These are phyloP conservation scores for Epinephelus fuscoguttatus DNA, from an alignment of 2,113 vertebrate genomes.

Conservation along the genomic window DNA sequence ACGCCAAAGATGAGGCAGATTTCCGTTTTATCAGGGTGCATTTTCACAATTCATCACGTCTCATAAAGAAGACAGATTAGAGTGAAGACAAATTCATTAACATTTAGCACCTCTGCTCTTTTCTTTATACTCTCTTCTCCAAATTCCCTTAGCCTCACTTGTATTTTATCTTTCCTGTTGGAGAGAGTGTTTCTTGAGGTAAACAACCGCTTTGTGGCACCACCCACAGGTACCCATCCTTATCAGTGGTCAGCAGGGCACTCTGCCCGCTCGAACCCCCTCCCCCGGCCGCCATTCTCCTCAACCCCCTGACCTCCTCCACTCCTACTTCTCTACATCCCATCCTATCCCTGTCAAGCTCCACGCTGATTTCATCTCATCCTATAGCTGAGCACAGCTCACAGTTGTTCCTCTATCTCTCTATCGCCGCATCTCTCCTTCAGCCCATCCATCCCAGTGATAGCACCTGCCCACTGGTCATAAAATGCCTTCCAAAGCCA, in stretches of 20 bases:
- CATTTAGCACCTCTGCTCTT: neutral
- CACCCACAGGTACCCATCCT: slow-evolving; percentile 53
- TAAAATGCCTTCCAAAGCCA: slow-evolving; percentile 49
- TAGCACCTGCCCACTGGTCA: slow-evolving; percentile 53
- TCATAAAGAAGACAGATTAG: neutral
- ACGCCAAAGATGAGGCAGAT: neutral
- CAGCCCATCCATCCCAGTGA: slow-evolving; percentile 53
- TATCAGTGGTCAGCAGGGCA: slow-evolving; percentile 59
- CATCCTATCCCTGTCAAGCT: slow-evolving; percentile 48
- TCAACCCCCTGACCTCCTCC: slow-evolving; percentile 51
- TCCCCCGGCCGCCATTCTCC: slow-evolving; percentile 26
- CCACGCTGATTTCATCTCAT: slow-evolving; percentile 62
- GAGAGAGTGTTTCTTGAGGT: slow-evolving; percentile 30
- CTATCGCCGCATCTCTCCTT: slow-evolving; percentile 61
- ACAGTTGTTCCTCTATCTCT: slow-evolving; percentile 54
- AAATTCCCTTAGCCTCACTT: neutral
- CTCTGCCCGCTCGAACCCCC: slow-evolving; percentile 32
- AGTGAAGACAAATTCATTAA: neutral
- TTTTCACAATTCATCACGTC: slow-evolving; percentile 27
- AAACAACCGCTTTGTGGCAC: slow-evolving; percentile 55
- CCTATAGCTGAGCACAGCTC: slow-evolving; percentile 48
- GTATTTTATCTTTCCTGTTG: slow-evolving; percentile 35
- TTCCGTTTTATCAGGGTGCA: slow-evolving; percentile 2
- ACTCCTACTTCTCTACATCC: slow-evolving; percentile 49
- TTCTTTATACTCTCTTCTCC: neutral